Conservation (phyloP, 2,888 invertebrate species). For the Nomada goodeniana region DNA sequence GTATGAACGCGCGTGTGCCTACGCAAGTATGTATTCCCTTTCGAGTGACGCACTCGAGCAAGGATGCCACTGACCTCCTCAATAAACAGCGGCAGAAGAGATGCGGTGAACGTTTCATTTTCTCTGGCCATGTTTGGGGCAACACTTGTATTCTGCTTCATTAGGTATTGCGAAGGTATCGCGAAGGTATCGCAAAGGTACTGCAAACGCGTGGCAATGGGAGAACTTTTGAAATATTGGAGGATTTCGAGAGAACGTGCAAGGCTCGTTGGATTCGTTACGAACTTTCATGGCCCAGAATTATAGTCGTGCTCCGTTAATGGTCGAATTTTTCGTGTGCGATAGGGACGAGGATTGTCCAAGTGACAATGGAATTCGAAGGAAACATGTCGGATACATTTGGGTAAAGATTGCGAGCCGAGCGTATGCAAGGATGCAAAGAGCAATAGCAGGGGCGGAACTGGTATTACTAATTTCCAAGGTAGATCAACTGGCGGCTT, state of each 20-base stretch:
- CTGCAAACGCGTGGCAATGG: no score
- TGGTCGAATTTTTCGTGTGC: slow-evolving; percentile 16
- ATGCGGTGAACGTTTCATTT: neutral
- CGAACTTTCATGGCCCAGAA: neutral
- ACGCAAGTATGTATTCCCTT: slow-evolving; percentile 51
- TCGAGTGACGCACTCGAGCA: slow-evolving; percentile 56
- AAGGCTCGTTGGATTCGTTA: neutral
- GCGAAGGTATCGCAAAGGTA: no score
- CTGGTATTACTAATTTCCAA: neutral
- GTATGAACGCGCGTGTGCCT: slow-evolving; percentile 57
- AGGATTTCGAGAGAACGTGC: no score
- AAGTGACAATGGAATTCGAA: neutral
- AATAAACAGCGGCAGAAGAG: slow-evolving; percentile 46
- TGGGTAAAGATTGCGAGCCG: no score
- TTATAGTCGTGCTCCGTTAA: neutral
- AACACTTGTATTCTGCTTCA: neutral
- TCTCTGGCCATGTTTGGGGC: neutral
- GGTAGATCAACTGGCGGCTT: neutral
- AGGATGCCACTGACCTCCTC: slow-evolving; percentile 57
- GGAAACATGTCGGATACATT: neutral
- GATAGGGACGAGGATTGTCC: slow-evolving; percentile 9
- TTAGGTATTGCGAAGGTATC: no score
- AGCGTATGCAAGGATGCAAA: neutral
- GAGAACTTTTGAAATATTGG: no score
- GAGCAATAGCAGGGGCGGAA: no score